Evolutionary conservation across 2,797 vertebrate species (phyloP).

Genomic region (Pipistrellus pipistrellus): DNA sequence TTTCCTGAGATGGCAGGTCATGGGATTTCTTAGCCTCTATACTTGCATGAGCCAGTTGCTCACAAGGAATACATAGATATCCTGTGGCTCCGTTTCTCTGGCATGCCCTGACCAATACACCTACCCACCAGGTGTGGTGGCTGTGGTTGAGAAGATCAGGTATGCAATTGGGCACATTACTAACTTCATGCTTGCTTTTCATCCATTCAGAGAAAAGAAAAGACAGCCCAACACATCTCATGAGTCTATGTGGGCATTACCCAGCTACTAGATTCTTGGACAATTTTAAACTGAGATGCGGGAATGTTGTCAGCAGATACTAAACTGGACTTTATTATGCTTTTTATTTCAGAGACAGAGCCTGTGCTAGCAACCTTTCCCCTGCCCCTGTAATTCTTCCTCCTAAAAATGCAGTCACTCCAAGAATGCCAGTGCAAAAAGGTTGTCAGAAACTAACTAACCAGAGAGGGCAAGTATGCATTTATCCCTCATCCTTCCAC

Average conservation of each 20-base stretch:
- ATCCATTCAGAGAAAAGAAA: not conserved
- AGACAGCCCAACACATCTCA: not conserved
- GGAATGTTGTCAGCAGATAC: not conserved
- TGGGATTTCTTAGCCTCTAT: not conserved
- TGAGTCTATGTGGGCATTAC: not conserved
- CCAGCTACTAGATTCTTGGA: not conserved
- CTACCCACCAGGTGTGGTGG: not conserved
- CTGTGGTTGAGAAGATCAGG: not conserved
- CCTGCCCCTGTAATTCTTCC: not conserved
- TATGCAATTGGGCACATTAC: fast-evolving
- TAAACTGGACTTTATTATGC: not conserved
- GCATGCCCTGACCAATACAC: not conserved
- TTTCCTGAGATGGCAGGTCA: not conserved
- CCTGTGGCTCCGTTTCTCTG: not conserved
- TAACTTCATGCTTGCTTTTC: not conserved
- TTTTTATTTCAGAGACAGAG: not conserved
- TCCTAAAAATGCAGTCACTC: not conserved
- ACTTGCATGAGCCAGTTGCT: not conserved
- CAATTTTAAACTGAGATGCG: not conserved
- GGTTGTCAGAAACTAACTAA: not conserved
- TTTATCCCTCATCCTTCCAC: not conserved
- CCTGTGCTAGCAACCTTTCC: not conserved
- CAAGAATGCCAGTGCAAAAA: not conserved
- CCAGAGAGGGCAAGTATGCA: not conserved
- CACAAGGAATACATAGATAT: not conserved